Evolutionary conservation across 2,888 invertebrate genomes (phyloP).

Genomic region (Homarus gammarus): DNA sequence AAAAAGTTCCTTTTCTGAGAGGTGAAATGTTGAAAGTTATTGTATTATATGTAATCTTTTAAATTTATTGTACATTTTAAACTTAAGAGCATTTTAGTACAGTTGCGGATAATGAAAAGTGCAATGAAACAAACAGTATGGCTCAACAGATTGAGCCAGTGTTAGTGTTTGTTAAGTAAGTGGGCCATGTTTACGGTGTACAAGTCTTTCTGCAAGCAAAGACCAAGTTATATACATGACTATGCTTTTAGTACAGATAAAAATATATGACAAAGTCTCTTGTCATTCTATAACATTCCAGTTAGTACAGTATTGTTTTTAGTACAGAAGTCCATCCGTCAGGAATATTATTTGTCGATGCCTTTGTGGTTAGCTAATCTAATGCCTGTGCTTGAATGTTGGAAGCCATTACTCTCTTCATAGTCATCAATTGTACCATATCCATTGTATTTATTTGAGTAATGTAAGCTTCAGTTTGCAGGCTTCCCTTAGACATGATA

Average conservation of each 20-base stretch:
- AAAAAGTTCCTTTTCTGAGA: too few relatives aligned
- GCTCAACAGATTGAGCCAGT: too few relatives aligned
- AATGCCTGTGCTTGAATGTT: not conserved
- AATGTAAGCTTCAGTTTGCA: not conserved
- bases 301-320: not conserved
- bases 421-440: not conserved
- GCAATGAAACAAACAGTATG: too few relatives aligned
- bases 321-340: not conserved
- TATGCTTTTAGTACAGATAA: not conserved
- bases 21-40: too few relatives aligned
- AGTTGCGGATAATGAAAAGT: too few relatives aligned
- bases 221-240: too few relatives aligned
- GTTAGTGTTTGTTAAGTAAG: too few relatives aligned
- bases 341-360: not conserved
- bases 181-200: too few relatives aligned
- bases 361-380: not conserved
- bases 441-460: not conserved
- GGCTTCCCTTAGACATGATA: not conserved
- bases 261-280: not conserved
- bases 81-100: too few relatives aligned
- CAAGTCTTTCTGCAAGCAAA: too few relatives aligned
- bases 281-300: not conserved
- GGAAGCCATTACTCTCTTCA: not conserved
- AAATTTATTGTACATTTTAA: too few relatives aligned
- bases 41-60: too few relatives aligned